Evolutionary conservation across 2,797 vertebrate genomes (phyloP), one percentile per base, ranked within the genome.

Genomic region (Neosalanx taihuensis): DNA sequence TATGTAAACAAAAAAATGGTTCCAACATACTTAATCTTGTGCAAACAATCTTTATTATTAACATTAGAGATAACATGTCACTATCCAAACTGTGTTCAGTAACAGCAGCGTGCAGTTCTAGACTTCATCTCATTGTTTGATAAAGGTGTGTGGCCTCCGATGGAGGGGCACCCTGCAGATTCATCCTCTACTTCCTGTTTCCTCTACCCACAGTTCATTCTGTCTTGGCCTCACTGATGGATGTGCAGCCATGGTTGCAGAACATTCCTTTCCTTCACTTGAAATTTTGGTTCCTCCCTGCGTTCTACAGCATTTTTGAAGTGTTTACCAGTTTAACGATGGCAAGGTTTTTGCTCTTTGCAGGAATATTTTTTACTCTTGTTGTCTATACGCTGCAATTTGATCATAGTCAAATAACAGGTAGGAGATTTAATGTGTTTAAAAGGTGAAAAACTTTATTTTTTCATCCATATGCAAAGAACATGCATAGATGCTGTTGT

Each of bases 141-240:
- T 63, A 29, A 12, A 49, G 26, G 51, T 30, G 35, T 63, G 46
- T 62, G 71, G 69, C 83, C 83, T 89, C 81, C 79, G 49, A 1
- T 49, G 1, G 35, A 61, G 77, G 88, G 89, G 70, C 89, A 76
- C 68, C 73, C 12, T 68, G 81, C 91, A 92, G 91, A 79, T 81
- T 76, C 83, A 81, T 88, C 90, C 90, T 73, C 29, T 0, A 0
- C 63, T 84, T 92, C 89, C 90, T 85, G 83, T 85, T 92, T 91
- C 84, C 88, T 83, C 69, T 26, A 70, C 75, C 65, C 65, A 6
- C 73, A 20, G 70, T 68, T 12, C 70, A n/a, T 76, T 67, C 33
- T 15, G 35, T 33, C 9, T 35, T 6, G 61, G 10, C 6, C 60
- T 62, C 51, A n/a, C 51, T n/a, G 41, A 46, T 46, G 58, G 58